Conservation (phyloP, 2,888 invertebrate species). For the Sussaba pulchella region DNA sequence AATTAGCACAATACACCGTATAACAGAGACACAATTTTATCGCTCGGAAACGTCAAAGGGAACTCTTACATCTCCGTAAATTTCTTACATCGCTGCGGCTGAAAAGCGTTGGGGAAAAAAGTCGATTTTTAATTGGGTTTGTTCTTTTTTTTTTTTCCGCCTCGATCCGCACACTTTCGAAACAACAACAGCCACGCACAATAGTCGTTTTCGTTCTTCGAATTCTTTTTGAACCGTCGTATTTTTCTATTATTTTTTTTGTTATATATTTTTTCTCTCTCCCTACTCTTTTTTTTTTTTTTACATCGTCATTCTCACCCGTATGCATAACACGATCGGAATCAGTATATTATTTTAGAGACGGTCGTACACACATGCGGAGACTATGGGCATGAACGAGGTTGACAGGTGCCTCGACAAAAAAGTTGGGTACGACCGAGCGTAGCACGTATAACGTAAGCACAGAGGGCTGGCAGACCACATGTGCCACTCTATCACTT, state of each 20-base stretch:
- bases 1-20: background rate
- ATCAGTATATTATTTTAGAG: conserved; percentile 81
- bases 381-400: conserved; percentile 78
- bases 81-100: background rate
- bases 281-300: conserved; percentile 59
- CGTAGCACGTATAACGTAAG: conserved; percentile 78
- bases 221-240: conserved; percentile 39
- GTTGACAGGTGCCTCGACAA: conserved; percentile 83
- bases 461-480: conserved; percentile 82
- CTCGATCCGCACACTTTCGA: conserved; percentile 41
- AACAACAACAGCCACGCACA: background rate
- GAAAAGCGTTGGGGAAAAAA: conserved; percentile 10
- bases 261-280: conserved; percentile 72
- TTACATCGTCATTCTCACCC: conserved; percentile 74
- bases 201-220: conserved; percentile 41
- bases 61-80: conserved; percentile 24
- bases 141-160: conserved; percentile 14
- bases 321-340: conserved; percentile 78
- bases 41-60: conserved; percentile 27
- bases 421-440: conserved; percentile 73
- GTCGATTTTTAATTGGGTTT: background rate
- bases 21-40: conserved; percentile 42
- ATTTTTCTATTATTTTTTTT: conserved; percentile 66
- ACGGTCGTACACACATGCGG: conserved; percentile 77
- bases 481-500: conserved; percentile 83